phyloP scores from a whole-genome alignment of 1,140 invertebrate species.

The Odontomachus brunneus region DNA sequence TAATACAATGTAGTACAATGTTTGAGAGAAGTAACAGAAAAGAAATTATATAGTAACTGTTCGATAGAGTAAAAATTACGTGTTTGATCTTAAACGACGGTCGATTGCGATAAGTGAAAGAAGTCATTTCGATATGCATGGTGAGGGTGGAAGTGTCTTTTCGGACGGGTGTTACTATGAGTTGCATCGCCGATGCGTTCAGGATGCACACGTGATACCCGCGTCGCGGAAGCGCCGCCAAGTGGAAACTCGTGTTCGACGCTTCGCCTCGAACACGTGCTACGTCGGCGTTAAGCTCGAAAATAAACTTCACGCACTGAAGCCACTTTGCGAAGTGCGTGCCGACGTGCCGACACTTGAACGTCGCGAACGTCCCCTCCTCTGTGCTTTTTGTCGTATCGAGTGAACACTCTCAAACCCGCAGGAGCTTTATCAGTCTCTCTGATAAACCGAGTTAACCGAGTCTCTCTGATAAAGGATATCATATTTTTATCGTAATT shows the following conservation, averaged over 20 bases:
- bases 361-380: neutral
- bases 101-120: neutral
- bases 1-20: too few relatives aligned
- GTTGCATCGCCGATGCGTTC: constrained; percentile 41
- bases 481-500: neutral
- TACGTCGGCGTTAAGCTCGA: constrained; percentile 54
- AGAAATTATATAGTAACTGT: too few relatives aligned
- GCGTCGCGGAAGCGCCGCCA: constrained; percentile 68
- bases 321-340: constrained; percentile 69
- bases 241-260: constrained; percentile 80
- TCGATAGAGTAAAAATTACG: neutral
- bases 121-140: neutral
- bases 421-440: constrained; percentile 15
- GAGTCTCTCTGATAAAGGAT: too few relatives aligned
- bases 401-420: neutral
- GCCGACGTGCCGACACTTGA: constrained; percentile 64
- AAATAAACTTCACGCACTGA: constrained; percentile 70
- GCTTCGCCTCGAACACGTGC: constrained; percentile 69
- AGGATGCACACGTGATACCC: constrained; percentile 70
- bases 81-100: constrained; percentile 10
- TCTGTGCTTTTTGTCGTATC: constrained; percentile 8
- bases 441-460: too few relatives aligned
- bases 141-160: neutral
- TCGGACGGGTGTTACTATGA: neutral
- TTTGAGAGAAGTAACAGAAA: too few relatives aligned